Base-by-base conservation (phyloP, 2,113 vertebrate genomes). In the Nycticryphes semicollaris region DNA sequence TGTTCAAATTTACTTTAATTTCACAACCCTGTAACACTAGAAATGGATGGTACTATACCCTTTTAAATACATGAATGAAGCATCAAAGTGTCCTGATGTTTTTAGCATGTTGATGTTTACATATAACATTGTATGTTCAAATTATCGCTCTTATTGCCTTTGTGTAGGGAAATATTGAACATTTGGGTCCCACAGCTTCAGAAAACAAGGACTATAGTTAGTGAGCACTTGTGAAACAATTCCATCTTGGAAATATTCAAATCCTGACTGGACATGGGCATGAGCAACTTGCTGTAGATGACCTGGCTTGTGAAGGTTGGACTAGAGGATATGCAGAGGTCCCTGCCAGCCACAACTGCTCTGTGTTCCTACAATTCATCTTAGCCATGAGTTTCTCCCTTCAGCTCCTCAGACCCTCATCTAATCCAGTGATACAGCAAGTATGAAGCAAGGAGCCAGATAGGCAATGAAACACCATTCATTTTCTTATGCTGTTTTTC, bases 211-310 rank as follows among this genome's bases (percentile, higher is more conserved):
- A 48, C 27, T n/a, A 7, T 41, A 48, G 18, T 64, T 59, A 69
- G 37, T 17, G 56, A 64, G 4, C 2, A 33, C 8, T 59, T 60
- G 9, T 60, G 39, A 64, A 68, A 56, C 8, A 53, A 53, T 66
- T 74, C 6, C 7, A 18, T 12, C 16, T 8, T 53, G 21, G 35
- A 84, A 45, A 17, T 56, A 30, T 10, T 66, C 5, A 70, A 66
- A 90, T 66, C 17, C 41, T 3, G 4, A 10, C 8, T 35, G 27
- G 23, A 53, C 0, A 0, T 19, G 16, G 18, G 37, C 10, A 35
- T 45, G 19, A 66, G 2, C 19, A 84, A 45, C 41, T 87, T 84
- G 9, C 6, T 89, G 3, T 89, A 77, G 50, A 19, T 60, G 17
- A 84, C 11, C 23, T 73, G 53, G 25, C 12, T 18, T 76, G 17